Conservation (phyloP, 2,113 vertebrate genomes). For the Sander vitreus region DNA sequence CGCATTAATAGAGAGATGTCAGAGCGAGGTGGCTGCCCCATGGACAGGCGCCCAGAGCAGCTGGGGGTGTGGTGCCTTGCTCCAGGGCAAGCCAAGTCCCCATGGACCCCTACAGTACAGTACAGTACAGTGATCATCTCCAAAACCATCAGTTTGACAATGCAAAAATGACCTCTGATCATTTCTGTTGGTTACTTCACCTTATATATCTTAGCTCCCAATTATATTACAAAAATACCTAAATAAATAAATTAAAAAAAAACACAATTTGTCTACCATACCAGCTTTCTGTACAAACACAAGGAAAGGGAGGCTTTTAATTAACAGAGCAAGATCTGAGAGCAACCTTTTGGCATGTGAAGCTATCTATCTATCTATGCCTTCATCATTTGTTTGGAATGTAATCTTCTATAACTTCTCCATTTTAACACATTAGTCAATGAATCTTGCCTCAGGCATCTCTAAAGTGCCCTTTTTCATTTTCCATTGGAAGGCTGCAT, state of each 20-base stretch:
- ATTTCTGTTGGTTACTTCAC: slow-evolving; percentile 9
- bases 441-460: slow-evolving; percentile 22
- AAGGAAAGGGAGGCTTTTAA: not conserved
- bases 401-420: slow-evolving; percentile 4
- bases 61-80: too few species aligned
- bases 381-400: not conserved
- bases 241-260: not conserved
- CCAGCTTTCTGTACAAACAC: not conserved
- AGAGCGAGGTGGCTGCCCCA: too few species aligned
- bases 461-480: slow-evolving; percentile 15
- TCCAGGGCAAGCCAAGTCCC: not conserved
- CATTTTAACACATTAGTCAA: slow-evolving; percentile 21
- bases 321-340: not conserved
- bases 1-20: too few species aligned
- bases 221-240: not conserved
- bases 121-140: slow-evolving; percentile 10
- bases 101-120: not conserved
- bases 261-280: not conserved
- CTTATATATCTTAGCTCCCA: not conserved
- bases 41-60: too few species aligned
- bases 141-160: not conserved
- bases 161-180: not conserved
- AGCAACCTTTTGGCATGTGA: not conserved
- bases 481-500: slow-evolving; percentile 48
- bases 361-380: not conserved